These are phyloP conservation scores for Zaprionus lineosus DNA, from an alignment of 2,888 invertebrate species.

Conservation along the genomic window DNA sequence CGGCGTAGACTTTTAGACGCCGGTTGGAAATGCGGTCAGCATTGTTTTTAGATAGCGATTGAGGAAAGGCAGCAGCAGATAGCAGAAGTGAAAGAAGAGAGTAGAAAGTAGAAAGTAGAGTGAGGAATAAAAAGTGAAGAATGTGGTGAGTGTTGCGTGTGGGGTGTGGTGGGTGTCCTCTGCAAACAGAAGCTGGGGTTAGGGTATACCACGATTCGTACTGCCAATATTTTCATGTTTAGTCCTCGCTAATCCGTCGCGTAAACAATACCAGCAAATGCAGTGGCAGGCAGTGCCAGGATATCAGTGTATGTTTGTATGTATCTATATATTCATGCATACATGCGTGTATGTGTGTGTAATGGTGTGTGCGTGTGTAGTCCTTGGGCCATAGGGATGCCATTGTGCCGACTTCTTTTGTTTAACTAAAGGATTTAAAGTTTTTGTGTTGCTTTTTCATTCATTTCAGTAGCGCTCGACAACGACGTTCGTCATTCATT, in stretches of 20 bases:
- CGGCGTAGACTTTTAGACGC: conserved; percentile 34
- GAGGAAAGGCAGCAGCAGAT: too few relatives aligned
- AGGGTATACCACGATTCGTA: conserved; percentile 33
- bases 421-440: conserved; percentile 71
- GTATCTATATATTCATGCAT: not conserved
- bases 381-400: conserved; percentile 29
- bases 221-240: conserved; percentile 67
- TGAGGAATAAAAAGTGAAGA: too few relatives aligned
- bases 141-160: too few relatives aligned
- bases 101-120: too few relatives aligned
- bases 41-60: conserved; percentile 43
- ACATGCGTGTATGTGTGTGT: not conserved
- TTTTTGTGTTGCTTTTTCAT: conserved; percentile 67
- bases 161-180: too few relatives aligned
- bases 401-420: conserved; percentile 63
- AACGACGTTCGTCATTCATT: conserved; percentile 61
- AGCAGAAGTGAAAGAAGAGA: not conserved
- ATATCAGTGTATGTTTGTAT: conserved; percentile 15
- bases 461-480: conserved; percentile 45
- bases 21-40: conserved; percentile 55
- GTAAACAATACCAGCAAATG: conserved; percentile 61
- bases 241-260: conserved; percentile 67
- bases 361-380: conserved; percentile 1
- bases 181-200: not conserved
- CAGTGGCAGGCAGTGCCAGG: conserved; percentile 30